phyloP scores from a whole-genome alignment of 2,888 invertebrate genomes.

The Melitaea athalia region DNA sequence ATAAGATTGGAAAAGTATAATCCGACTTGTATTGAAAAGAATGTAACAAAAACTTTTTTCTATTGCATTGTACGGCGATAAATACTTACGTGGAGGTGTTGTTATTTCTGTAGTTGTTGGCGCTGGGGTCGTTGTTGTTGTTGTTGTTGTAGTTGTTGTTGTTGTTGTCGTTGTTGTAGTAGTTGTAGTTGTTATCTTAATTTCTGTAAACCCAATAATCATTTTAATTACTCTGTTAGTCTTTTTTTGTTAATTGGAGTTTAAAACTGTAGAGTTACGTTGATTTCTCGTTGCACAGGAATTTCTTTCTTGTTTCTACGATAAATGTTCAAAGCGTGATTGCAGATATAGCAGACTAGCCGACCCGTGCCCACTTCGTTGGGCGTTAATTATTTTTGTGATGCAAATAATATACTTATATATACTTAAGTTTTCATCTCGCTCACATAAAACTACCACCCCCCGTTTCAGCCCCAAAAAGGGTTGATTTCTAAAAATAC shows the following conservation, averaged over 20 bases:
- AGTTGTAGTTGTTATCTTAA: conserved; percentile 67
- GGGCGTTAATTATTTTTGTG: no score
- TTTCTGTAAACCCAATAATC: conserved; percentile 55
- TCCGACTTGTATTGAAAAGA: background rate
- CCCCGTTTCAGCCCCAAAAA: no score
- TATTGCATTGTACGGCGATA: background rate
- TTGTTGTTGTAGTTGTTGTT: conserved; percentile 70
- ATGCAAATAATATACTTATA: no score
- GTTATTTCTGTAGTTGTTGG: conserved; percentile 63
- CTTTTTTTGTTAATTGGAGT: background rate
- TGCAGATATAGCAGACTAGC: no score
- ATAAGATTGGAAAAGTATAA: no score
- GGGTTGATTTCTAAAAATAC: no score
- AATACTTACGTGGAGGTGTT: conserved; percentile 64
- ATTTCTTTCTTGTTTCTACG: no score
- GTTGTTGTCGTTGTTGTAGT: conserved; percentile 72
- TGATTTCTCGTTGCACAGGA: no score
- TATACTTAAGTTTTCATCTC: no score
- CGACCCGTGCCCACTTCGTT: no score
- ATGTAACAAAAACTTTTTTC: background rate
- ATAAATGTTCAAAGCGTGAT: no score
- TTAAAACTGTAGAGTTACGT: background rate
- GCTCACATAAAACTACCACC: no score
- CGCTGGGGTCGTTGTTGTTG: conserved; percentile 65
- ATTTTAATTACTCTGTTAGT: background rate